Conservation (phyloP, 2,113 vertebrate genomes). For the Hippocampus zosterae region DNA sequence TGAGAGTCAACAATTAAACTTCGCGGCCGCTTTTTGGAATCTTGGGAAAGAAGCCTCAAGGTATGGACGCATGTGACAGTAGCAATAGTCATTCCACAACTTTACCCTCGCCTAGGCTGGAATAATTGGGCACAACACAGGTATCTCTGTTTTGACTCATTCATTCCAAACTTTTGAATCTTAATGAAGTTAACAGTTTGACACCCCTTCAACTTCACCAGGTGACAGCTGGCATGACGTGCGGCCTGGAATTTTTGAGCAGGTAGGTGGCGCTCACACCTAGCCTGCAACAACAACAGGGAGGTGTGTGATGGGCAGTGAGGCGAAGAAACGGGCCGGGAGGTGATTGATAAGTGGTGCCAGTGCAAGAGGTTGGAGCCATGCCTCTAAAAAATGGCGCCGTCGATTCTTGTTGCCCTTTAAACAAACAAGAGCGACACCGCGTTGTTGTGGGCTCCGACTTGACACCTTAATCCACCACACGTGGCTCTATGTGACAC, state of each 20-base stretch:
- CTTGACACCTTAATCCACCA: slow-evolving; percentile 38
- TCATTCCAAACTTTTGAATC: neutral
- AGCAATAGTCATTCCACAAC: neutral
- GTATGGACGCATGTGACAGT: too few relatives aligned
- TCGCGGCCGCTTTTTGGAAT: too few relatives aligned
- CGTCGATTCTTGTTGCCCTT: slow-evolving; percentile 71
- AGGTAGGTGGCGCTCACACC: slow-evolving; percentile 41
- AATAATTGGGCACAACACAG: neutral
- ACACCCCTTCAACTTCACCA: neutral
- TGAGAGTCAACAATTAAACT: too few relatives aligned
- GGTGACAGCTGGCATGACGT: slow-evolving; percentile 1
- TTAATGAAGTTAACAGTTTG: neutral
- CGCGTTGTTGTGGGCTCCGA: slow-evolving; percentile 27
- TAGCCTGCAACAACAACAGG: slow-evolving; percentile 5
- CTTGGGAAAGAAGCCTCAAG: too few relatives aligned
- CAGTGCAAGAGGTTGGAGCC: slow-evolving; percentile 68
- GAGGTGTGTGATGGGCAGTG: slow-evolving; percentile 54
- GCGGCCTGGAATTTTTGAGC: slow-evolving; percentile 53
- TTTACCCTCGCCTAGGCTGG: neutral
- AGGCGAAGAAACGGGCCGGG: slow-evolving; percentile 48
- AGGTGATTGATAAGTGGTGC: slow-evolving; percentile 71
- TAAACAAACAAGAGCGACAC: slow-evolving; percentile 73
- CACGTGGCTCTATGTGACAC: slow-evolving; percentile 22
- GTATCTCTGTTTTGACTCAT: neutral
- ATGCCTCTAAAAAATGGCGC: slow-evolving; percentile 70